These are phyloP conservation scores for Callocephalon fimbriatum DNA, from an alignment of 2,113 vertebrate genomes.

Conservation along the genomic window DNA sequence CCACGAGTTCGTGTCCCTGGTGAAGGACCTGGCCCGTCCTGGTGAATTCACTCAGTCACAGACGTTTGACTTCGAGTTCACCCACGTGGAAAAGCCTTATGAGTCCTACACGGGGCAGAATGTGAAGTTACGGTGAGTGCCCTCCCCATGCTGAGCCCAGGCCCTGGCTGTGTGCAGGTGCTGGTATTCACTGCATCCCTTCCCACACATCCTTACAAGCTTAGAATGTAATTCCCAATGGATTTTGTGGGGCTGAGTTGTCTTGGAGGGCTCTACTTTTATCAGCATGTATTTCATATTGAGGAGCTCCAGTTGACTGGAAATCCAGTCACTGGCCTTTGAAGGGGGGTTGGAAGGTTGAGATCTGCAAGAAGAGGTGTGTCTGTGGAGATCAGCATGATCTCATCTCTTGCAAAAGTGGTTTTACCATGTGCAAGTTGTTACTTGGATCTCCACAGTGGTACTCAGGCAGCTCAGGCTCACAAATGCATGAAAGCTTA, in stretches of 20 bases:
- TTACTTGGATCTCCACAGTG: not conserved
- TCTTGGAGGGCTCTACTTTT: not conserved
- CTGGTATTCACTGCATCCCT: not conserved
- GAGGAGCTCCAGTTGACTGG: not conserved
- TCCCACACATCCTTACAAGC: not conserved
- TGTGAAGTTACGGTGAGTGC: slow-evolving; percentile 90
- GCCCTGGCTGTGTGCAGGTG: not conserved
- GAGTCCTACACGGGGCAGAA: slow-evolving; percentile 99
- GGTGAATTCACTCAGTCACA: slow-evolving; percentile 95
- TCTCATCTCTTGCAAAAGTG: not conserved
- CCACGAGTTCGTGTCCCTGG: slow-evolving; percentile 97
- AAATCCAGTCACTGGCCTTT: not conserved
- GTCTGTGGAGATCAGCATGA: not conserved
- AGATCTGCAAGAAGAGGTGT: not conserved
- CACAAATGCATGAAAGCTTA: not conserved
- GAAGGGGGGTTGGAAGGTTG: not conserved
- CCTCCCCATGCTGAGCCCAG: not conserved
- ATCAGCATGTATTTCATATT: not conserved
- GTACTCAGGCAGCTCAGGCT: not conserved
- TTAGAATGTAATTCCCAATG: not conserved
- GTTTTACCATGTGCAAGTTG: not conserved
- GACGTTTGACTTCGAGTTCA: slow-evolving; percentile 98
- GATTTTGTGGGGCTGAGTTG: not conserved
- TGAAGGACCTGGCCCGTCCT: slow-evolving; percentile 95
- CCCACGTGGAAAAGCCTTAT: slow-evolving; percentile 97